Base-by-base conservation (phyloP, 2,113 vertebrate genomes). In the Siniperca knerii region DNA sequence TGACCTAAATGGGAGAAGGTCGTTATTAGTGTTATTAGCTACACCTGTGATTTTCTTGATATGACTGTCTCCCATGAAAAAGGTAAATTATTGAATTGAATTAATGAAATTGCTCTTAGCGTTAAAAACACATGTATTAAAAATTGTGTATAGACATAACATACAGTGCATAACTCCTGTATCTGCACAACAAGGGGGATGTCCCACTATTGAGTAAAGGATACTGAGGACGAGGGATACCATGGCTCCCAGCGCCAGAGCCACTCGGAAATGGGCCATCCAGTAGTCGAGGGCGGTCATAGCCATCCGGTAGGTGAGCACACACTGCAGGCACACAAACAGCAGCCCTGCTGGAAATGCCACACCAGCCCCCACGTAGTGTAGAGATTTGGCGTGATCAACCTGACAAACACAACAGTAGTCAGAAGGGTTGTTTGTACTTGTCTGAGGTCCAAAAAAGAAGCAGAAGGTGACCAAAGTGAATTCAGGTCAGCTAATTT, bases 181-280 rank as follows among this genome's bases (percentile, higher is more conserved):
- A 71, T 23, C 33, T 52, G 29, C 29, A 50, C 61, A 46, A 11
- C 20, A 37, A 29, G 23, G 25, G 42, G 35, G 46, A 25, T 1
- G 20, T 13, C 29, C 21, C 6, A 55, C 40, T 11, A 11, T 4
- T 60, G 3, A 54, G 10, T n/a, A 40, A 84, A 91, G 97, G 97
- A 98, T 98, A 98, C 97, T 98, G 92, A 98, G 95, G 89, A 98
- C 93, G 7, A 98, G 95, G 35, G 96, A 95, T 68, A 97, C 80
- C 90, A 97, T 96, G 88, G 97, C 97, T 29, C 95, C 95, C 58
- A 87, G 74, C 48, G 97, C 95, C 61, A 98, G 96, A 42, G 95
- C 95, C 13, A 96, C 96, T 4, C 97, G 93, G 50, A 97, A 91
- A n/a, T 98, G 96, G 64, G 96, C 97, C 96, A 98, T 94, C 93